phyloP scores from a whole-genome alignment of 2,888 invertebrate genomes.

The Gortyna flavago region DNA sequence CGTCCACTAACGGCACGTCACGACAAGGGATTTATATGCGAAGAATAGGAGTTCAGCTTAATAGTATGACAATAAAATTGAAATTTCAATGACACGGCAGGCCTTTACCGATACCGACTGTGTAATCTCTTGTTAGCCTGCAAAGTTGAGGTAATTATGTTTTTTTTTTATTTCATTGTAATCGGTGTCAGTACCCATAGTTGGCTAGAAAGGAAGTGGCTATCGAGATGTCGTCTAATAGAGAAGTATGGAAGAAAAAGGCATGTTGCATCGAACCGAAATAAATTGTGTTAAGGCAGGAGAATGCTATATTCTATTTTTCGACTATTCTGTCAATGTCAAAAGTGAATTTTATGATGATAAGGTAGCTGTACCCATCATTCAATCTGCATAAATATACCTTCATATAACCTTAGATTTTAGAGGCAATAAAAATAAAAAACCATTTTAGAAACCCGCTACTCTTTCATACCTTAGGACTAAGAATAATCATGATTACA shows the following conservation, averaged over 20 bases:
- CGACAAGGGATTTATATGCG: neutral
- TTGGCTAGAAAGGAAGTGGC: no score
- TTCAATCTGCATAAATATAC: neutral
- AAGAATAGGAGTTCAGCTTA: neutral
- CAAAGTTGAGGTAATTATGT: neutral
- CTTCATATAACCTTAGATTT: no score
- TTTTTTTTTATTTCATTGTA: neutral
- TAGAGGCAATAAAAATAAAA: no score
- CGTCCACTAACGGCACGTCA: neutral
- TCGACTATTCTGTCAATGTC: no score
- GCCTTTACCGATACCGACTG: no score
- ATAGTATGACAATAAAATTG: neutral
- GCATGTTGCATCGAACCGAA: no score
- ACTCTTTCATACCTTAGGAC: constrained; percentile 24
- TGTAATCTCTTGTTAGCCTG: neutral
- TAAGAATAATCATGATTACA: constrained; percentile 48
- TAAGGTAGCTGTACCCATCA: neutral
- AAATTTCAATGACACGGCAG: neutral
- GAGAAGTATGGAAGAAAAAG: no score
- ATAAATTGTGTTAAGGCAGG: no score
- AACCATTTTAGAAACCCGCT: constrained; percentile 25
- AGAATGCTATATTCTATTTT: no score
- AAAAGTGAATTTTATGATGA: no score
- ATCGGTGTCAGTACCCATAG: neutral
- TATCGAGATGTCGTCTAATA: no score